phyloP scores from a whole-genome alignment of 2,797 vertebrate species.

The Delichon dasypus region DNA sequence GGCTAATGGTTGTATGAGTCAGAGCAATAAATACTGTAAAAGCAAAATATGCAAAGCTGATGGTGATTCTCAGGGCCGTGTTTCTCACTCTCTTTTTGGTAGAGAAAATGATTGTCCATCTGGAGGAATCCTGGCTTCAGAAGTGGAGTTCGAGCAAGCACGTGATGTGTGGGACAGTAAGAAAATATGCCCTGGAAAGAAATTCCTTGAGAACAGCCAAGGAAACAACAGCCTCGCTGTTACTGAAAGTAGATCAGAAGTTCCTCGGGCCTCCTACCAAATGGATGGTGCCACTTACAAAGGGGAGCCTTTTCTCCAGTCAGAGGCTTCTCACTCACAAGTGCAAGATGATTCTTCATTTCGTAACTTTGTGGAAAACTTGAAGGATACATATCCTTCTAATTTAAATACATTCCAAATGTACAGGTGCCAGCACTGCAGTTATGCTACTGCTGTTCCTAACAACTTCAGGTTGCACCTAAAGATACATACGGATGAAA shows the following conservation, averaged over 20 bases:
- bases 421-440: constrained; percentile 29
- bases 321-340: neutral
- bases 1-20: neutral
- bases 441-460: neutral
- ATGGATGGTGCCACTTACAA: neutral
- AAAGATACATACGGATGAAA: neutral
- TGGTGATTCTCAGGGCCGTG: neutral
- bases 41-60: neutral
- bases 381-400: neutral
- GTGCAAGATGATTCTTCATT: neutral
- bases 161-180: neutral
- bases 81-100: neutral
- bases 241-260: neutral
- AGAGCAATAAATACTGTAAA: neutral
- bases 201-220: neutral
- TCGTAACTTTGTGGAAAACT: neutral
- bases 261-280: neutral
- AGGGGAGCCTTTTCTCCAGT: neutral
- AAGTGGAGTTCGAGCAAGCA: neutral
- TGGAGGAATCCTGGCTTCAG: neutral
- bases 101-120: neutral
- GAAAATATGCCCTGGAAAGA: neutral
- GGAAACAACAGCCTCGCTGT: neutral
- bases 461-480: constrained; percentile 34
- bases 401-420: neutral